Base-by-base conservation (phyloP, 2,113 vertebrate species). In the Ranitomeya variabilis region DNA sequence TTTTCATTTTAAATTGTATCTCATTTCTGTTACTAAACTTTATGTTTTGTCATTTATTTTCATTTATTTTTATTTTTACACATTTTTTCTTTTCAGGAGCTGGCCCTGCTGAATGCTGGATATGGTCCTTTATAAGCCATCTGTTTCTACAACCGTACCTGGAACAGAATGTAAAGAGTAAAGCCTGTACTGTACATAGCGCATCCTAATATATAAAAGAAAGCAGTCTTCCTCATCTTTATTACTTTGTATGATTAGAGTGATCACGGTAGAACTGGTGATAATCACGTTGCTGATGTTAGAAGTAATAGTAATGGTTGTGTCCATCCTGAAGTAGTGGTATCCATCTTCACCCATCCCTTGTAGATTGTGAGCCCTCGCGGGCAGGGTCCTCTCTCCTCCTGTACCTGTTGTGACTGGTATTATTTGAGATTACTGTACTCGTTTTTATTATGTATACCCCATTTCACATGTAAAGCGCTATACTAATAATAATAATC, bases 51-150 rank as follows among this genome's bases (percentile, higher is more conserved):
- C 1, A 2, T 26, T 69, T 37, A 4, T 54, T 78, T 55, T 23
- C 7, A 79, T 18, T 60, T 82, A 12, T 82, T 26, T 55, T 74
- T 37, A 84, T 31, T 71, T 55, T 59, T 6, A 26, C 51, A 23
- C 18, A 45, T 26, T 74, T 83, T 80, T 85, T 74, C 83, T 64
- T 79, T 88, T 78, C 89, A 89, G 92, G 91, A 91, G 69, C 85
- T 83, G 15, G 84, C 82, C 0, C 80, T 91, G 88, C 91, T 93
- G 90, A 92, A 89, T 90, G 83, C 91, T 92, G 91, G 89, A 89
- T 91, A 82, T 81, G 82, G 88, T 86, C 83, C 86, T 91, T 91
- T 90, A 31, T 81, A 74, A 89, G 69, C 66, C 64, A 90, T 82
- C 57, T 60, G 21, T 86, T 86, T 83, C 69, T 80, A 37, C 16